Conservation (phyloP, 2,888 invertebrate genomes). For the Heteromurus nitidus region DNA sequence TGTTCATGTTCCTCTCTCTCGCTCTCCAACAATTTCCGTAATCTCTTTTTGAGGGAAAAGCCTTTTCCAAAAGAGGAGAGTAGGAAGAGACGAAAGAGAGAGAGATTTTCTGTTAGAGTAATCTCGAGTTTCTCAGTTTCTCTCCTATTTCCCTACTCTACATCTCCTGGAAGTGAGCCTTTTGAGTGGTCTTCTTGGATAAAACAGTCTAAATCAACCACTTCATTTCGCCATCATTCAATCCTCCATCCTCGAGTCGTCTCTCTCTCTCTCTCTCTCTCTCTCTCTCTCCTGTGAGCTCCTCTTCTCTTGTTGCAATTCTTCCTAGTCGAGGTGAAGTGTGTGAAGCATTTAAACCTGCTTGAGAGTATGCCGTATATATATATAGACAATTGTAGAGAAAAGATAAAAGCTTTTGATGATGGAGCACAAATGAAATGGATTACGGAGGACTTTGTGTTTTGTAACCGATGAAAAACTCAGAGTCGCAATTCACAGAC, state of each 20-base stretch:
- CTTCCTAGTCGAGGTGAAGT: neutral
- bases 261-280: conserved; percentile 5
- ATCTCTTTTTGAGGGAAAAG: conserved; percentile 8
- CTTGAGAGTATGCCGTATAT: neutral
- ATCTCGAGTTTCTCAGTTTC: no score
- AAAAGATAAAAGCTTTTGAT: conserved; percentile 51
- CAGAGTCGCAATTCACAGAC: neutral
- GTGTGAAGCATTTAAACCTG: no score
- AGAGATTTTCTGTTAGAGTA: conserved; percentile 22
- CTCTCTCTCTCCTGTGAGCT: neutral
- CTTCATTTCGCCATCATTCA: conserved; percentile 54
- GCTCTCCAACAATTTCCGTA: no score
- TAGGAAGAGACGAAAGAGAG: neutral
- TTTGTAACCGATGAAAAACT: neutral
- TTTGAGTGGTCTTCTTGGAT: conserved; percentile 1
- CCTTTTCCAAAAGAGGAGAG: neutral
- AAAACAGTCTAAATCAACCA: conserved; percentile 41
- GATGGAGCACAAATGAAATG: conserved; percentile 55
- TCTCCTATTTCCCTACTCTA: conserved; percentile 2
- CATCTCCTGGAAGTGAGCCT: conserved; percentile 4
- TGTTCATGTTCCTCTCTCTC: neutral
- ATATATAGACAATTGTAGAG: conserved; percentile 13
- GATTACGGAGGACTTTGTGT: conserved; percentile 48
- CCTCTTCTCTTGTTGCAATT: conserved; percentile 20
- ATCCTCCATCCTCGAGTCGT: no score